Conservation (phyloP, 2,888 invertebrate species). For the Andricus quercusramuli region DNA sequence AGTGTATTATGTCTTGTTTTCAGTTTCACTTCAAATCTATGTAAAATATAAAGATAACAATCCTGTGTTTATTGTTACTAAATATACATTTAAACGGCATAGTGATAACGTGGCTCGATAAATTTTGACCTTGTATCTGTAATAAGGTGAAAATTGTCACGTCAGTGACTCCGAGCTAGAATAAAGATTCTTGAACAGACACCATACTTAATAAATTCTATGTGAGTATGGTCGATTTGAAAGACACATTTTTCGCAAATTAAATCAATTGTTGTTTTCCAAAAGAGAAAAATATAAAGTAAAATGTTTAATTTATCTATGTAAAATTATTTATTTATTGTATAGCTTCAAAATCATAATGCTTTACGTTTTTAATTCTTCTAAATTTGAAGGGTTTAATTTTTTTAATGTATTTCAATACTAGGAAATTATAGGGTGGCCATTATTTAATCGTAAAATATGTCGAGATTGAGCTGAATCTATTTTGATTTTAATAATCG, state of each 20-base stretch:
- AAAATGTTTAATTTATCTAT: not conserved
- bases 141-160: conserved; percentile 47
- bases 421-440: no score
- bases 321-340: not conserved
- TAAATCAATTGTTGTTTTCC: not conserved
- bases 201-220: conserved; percentile 64
- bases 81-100: not conserved
- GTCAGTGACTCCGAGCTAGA: conserved; percentile 65
- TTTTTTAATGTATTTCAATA: no score
- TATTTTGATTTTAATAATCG: no score
- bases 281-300: not conserved
- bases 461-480: no score
- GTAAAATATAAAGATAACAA: no score
- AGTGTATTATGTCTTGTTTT: no score
- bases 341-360: not conserved
- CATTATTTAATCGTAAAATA: no score
- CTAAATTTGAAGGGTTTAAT: no score
- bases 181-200: conserved; percentile 72
- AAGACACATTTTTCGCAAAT: conserved; percentile 63
- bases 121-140: conserved; percentile 56
- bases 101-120: conserved; percentile 53
- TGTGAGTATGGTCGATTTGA: conserved; percentile 69
- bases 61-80: not conserved
- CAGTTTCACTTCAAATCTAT: no score
- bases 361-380: no score